phyloP scores from a whole-genome alignment of 2,888 invertebrate species.

The Reticulitermes lucifugus region DNA sequence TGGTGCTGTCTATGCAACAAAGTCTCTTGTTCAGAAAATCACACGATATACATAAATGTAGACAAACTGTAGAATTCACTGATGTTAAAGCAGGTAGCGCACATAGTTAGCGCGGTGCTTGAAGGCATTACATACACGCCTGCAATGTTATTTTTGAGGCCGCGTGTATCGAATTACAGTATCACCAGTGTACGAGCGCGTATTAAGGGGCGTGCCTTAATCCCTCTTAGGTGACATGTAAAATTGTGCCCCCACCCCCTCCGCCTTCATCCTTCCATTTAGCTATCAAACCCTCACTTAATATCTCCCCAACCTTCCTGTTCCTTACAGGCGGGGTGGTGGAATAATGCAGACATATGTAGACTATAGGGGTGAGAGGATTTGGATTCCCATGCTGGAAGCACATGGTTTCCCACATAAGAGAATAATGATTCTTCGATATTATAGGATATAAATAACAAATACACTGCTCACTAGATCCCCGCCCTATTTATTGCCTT shows the following conservation, averaged over 20 bases:
- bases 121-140: too few species aligned
- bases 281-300: constrained; percentile 13
- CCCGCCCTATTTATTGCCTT: not conserved
- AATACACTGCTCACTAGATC: not conserved
- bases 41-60: too few species aligned
- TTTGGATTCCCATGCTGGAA: constrained; percentile 7
- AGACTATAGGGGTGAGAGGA: not conserved
- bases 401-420: constrained; percentile 40
- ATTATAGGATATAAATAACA: constrained; percentile 33
- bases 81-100: too few species aligned
- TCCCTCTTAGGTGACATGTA: constrained; percentile 34
- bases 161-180: not conserved
- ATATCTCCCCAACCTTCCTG: constrained; percentile 13
- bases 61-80: too few species aligned
- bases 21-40: too few species aligned
- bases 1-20: too few species aligned
- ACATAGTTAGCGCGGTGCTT: too few species aligned
- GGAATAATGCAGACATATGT: constrained; percentile 17
- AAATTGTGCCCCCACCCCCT: constrained; percentile 9
- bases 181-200: not conserved
- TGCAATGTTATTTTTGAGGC: not conserved
- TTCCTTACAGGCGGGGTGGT: not conserved
- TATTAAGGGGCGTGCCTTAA: not conserved
- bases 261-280: not conserved
- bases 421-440: constrained; percentile 39